Evolutionary conservation across 2,797 vertebrate genomes (phyloP), one percentile per base, ranked within the genome.

Genomic region (Chelon labrosus): DNA sequence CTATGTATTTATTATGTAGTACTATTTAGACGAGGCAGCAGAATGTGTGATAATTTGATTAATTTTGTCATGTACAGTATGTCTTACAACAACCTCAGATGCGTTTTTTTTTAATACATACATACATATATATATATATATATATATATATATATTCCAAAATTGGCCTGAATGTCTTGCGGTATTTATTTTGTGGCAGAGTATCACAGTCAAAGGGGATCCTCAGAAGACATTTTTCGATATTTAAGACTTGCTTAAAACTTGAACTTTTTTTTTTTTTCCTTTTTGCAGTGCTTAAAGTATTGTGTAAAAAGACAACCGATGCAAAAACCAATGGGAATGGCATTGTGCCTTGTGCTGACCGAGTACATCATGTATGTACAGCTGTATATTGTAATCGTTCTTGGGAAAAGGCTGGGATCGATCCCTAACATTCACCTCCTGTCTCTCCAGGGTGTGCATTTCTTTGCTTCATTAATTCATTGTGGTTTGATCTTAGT

Each of bases 1-100:
- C 91, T 87, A 88, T 95, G 94, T 96, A 96, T 97, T 96, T 96
- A 96, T 96, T 95, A 92, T 93, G 91, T 91, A 90, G 91, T 91
- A 39, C 81, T 90, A 89, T 85, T 88, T 91, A 92, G 90, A 91
- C 89, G 84, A 91, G 90, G 84, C 90, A 80, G 88, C 86, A 89
- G 83, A 82, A 86, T 81, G 75, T 85, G 46, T 62, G 27, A 70
- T 42, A 0, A 39, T 58, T 74, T 57, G 39, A 53, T 80, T 86
- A 75, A 41, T 67, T 84, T 74, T 75, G 54, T 82, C 35, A 59
- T 85, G 68, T 84, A 76, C 49, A 82, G 39, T 65, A 17, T 65
- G 54, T 87, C 79, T 77, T 59, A 62, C 47, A 75, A 61, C 44
- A 75, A 80, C 80, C 73, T 90, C 82, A 75, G 67, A 83, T 77